phyloP scores from a whole-genome alignment of 2,888 invertebrate species.

The Caenorhabditis imperialis region DNA sequence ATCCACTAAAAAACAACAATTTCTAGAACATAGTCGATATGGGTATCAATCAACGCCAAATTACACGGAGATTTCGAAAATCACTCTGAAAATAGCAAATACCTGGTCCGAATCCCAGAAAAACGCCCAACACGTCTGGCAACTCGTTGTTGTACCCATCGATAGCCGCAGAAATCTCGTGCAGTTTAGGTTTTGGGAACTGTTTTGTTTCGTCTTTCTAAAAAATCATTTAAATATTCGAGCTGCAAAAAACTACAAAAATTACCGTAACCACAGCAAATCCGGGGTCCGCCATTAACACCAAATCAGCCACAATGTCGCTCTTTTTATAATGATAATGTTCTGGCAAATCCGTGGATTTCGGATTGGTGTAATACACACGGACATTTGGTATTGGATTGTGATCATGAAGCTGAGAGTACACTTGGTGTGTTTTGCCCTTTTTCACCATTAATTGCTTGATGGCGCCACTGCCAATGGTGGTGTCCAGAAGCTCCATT shows the following conservation, averaged over 20 bases:
- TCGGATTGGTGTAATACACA: slow-evolving; percentile 62
- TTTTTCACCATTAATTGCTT: slow-evolving; percentile 63
- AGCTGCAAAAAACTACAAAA: background rate
- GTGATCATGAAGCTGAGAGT: slow-evolving; percentile 58
- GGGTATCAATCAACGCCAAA: background rate
- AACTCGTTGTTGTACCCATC: slow-evolving; percentile 66
- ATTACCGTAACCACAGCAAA: slow-evolving; percentile 65
- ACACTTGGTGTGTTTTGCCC: slow-evolving; percentile 67
- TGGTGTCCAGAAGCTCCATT: slow-evolving; percentile 66
- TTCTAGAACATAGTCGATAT: background rate
- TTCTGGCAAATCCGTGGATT: slow-evolving; percentile 58
- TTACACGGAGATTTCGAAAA: background rate
- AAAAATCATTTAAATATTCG: background rate
- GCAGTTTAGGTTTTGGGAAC: slow-evolving; percentile 51
- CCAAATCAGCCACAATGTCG: slow-evolving; percentile 56
- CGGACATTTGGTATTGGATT: slow-evolving; percentile 68
- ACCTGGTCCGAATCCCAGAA: slow-evolving; percentile 68
- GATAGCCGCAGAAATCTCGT: slow-evolving; percentile 51
- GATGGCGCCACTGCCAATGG: slow-evolving; percentile 66
- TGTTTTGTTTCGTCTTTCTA: slow-evolving; percentile 54
- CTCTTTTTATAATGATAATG: slow-evolving; percentile 63
- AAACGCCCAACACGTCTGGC: slow-evolving; percentile 65
- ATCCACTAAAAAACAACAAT: too few species aligned
- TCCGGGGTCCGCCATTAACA: slow-evolving; percentile 62
- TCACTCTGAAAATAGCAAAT: slow-evolving; percentile 6